Evolutionary conservation across 2,113 vertebrate genomes (phyloP).

Genomic region (Macquaria ambigua): DNA sequence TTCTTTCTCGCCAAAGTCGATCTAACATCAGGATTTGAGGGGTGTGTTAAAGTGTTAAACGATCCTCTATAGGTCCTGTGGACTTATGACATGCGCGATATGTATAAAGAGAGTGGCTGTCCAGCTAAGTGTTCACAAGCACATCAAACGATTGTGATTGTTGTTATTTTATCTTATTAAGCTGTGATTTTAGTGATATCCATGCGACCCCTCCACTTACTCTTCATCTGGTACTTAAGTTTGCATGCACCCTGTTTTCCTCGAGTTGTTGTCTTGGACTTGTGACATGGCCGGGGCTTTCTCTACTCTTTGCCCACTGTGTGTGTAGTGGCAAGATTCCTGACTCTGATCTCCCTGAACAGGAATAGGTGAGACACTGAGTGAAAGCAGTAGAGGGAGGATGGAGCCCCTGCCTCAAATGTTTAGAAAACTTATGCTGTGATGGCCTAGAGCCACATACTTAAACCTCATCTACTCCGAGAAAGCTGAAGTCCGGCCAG

Average conservation of each 20-base stretch:
- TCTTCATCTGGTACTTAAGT: slow-evolving; percentile 16
- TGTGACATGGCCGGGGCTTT: background rate
- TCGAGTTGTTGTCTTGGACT: background rate
- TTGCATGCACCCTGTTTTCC: slow-evolving; percentile 5
- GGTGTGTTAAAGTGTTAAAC: background rate
- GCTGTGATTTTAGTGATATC: background rate
- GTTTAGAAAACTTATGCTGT: background rate
- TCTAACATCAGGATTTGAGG: background rate
- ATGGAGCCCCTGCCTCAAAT: background rate
- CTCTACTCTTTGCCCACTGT: background rate
- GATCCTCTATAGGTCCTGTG: background rate
- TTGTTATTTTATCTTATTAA: slow-evolving; percentile 4
- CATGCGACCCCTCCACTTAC: background rate
- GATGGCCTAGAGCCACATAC: background rate
- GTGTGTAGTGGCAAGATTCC: background rate
- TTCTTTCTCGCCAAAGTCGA: background rate
- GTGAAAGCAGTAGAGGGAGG: background rate
- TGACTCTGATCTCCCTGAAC: background rate
- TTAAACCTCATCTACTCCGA: slow-evolving; percentile 1
- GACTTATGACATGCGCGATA: background rate
- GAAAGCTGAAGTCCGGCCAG: background rate
- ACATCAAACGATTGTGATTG: background rate
- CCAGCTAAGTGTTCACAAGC: background rate
- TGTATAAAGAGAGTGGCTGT: too few species aligned
- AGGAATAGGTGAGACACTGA: background rate